Conservation (phyloP, 2,888 invertebrate genomes). For the Chymomyza amoena region DNA sequence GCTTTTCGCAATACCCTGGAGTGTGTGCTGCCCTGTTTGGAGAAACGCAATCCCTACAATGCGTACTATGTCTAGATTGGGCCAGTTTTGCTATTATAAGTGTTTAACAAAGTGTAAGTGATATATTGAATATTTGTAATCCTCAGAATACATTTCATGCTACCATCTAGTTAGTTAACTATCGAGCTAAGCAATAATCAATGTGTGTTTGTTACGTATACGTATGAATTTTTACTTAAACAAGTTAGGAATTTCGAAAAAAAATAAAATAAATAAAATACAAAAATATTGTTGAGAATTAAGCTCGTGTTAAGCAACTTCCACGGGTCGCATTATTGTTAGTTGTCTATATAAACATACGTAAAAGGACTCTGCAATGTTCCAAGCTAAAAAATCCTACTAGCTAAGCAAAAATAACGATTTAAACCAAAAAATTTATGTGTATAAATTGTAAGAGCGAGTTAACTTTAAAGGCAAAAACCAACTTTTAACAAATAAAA, state of each 20-base stretch:
- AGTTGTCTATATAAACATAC: not conserved
- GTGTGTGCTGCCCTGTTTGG: constrained; percentile 89
- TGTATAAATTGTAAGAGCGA: not conserved
- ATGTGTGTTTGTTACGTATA: constrained; percentile 47
- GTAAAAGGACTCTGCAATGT: constrained; percentile 1
- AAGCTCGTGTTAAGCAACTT: not conserved
- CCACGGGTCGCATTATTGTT: not conserved
- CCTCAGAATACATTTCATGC: constrained; percentile 17
- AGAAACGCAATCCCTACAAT: constrained; percentile 78
- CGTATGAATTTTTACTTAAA: not conserved
- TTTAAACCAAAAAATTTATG: not conserved
- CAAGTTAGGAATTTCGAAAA: not conserved
- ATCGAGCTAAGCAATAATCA: constrained; percentile 64
- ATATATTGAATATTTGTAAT: constrained; percentile 44
- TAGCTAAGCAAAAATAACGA: not conserved
- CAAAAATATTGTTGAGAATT: not conserved
- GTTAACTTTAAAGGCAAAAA: not conserved
- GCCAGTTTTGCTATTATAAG: constrained; percentile 10
- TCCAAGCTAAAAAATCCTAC: not conserved
- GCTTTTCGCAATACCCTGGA: constrained; percentile 95
- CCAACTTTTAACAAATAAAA: not conserved
- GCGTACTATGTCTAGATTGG: constrained; percentile 78
- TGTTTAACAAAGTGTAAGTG: constrained; percentile 37
- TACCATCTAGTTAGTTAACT: constrained; percentile 31
- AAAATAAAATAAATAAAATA: not conserved